phyloP scores from a whole-genome alignment of 1,140 invertebrate species.

The Gryllus bimaculatus region DNA sequence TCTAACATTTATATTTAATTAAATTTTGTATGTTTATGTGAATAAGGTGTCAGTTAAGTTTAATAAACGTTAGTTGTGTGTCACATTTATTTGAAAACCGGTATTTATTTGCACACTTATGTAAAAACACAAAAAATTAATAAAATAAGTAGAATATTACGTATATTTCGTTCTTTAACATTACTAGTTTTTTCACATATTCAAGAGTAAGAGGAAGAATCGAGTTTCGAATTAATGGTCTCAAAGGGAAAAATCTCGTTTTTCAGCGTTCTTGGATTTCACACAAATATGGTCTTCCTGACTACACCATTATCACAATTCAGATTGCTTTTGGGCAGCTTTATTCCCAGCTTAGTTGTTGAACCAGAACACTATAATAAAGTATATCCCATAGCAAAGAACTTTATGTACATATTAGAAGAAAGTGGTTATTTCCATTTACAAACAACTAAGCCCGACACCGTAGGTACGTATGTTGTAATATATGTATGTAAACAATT shows the following conservation, averaged over 20 bases:
- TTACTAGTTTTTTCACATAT: no score
- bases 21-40: no score
- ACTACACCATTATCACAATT: constrained; percentile 33
- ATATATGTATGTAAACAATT: not conserved
- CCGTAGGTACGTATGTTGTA: constrained; percentile 53
- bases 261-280: constrained; percentile 51
- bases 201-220: no score
- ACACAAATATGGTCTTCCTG: constrained; percentile 52
- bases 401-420: constrained; percentile 41
- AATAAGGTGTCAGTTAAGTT: no score
- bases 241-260: not conserved
- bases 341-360: constrained; percentile 46
- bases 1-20: no score
- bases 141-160: no score
- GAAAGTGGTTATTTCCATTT: constrained; percentile 69
- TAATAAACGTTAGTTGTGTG: no score
- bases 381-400: constrained; percentile 49
- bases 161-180: no score
- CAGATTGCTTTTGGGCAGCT: constrained; percentile 42
- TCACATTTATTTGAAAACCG: no score
- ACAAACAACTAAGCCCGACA: constrained; percentile 85
- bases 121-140: no score
- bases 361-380: constrained; percentile 39
- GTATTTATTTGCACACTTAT: no score
- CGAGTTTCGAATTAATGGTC: no score